Base-by-base conservation (phyloP, 2,888 invertebrate species). In the Yponomeuta malinellus region DNA sequence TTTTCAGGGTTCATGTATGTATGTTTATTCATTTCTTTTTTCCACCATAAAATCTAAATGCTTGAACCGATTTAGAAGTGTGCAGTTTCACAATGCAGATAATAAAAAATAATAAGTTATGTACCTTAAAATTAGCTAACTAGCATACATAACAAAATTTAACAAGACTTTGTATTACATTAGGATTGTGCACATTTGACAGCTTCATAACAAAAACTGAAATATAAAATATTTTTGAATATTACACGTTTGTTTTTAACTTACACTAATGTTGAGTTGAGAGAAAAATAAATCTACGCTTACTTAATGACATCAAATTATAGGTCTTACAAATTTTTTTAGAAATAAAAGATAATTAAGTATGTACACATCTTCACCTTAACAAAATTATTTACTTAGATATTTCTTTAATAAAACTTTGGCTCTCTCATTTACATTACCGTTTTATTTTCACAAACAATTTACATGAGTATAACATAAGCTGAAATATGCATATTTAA, bases 291-390 rank as follows among this genome's bases (percentile, higher is more conserved):
- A 78, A 76, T 75, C 12, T 69, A 69, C 76, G 80, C 82, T 88
- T 85, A 77, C 31, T 66, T 79, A 83, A 87, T 85, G 86, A 87
- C 84, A 85, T 80, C 82, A 83, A 86, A 85, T 82, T 82, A 84
- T 48, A 83, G 43, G 8, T 43, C 5, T 83, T 83, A 85, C 15
- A 78, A 23, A 78, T 80, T 80, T 80, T 77, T 82, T 80, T 83
- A 83, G 43, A 80, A 83, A 80, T 85, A 80, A 83, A 79, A 85
- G 81, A 1, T 23, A 23, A 23, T 23, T 48, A 65, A 29, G 79
- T 88, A 89, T 88, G 84, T 90, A 90, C 89, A 91, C 74, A 37
- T 74, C 79, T 83, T 83, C 85, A 74, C 74, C 75, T 76, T 82
- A 84, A 81, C 79, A 79, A 82, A 78, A 82, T 15, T 67, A 67